Evolutionary conservation across 2,888 invertebrate species (phyloP).

Genomic region (Urechis unicinctus): DNA sequence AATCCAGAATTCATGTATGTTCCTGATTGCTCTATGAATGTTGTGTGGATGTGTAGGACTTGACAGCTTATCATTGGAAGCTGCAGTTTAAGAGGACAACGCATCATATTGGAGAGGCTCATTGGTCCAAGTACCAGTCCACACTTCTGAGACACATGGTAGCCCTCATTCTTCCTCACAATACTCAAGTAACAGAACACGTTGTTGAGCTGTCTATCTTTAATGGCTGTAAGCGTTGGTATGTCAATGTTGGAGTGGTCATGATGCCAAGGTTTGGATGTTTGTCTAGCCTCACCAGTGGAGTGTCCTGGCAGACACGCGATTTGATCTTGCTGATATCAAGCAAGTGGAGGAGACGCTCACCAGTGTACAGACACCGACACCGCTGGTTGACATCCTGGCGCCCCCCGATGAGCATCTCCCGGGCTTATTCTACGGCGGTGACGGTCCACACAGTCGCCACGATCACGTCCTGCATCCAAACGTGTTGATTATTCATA

Average conservation of each 20-base stretch:
- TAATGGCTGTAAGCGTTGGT: background rate
- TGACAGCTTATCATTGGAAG: conserved; percentile 8
- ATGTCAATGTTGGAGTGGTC: too few relatives aligned
- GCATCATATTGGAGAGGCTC: conserved; percentile 6
- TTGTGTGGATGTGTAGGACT: background rate
- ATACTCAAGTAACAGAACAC: too few relatives aligned
- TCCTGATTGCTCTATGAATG: too few relatives aligned
- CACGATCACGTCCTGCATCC: conserved; percentile 37
- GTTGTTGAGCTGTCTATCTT: too few relatives aligned
- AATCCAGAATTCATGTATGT: too few relatives aligned
- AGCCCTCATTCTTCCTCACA: background rate
- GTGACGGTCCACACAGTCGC: conserved; percentile 35
- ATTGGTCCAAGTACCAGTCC: conserved; percentile 9
- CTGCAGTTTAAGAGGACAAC: background rate
- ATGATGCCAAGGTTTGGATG: background rate
- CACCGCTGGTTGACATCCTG: conserved; percentile 5
- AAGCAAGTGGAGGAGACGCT: conserved; percentile 18
- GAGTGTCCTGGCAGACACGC: conserved; percentile 33
- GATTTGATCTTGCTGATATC: conserved; percentile 31
- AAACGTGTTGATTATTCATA: conserved; percentile 34
- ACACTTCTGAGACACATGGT: conserved; percentile 4
- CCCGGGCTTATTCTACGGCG: conserved; percentile 38
- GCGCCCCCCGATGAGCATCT: conserved; percentile 18
- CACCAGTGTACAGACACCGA: background rate
- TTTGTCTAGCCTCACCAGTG: conserved; percentile 37